phyloP scores from a whole-genome alignment of 2,113 vertebrate genomes.

The Gymnogyps californianus region DNA sequence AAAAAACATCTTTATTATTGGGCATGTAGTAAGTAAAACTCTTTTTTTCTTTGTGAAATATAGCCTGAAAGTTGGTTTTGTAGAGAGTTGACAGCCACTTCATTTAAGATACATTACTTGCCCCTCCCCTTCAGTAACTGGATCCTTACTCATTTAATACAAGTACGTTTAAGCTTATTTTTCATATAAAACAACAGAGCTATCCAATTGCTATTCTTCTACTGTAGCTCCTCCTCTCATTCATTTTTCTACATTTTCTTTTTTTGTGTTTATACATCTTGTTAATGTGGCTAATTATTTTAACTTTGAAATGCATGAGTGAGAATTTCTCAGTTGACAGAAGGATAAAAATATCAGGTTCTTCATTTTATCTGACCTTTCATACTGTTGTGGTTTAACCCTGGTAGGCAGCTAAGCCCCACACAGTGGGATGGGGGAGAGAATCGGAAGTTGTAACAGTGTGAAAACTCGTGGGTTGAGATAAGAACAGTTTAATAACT shows the following conservation, averaged over 20 bases:
- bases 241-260: background rate
- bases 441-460: no score
- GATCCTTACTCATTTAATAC: background rate
- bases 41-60: background rate
- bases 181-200: background rate
- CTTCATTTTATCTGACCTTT: background rate
- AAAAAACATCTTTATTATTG: background rate
- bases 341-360: background rate
- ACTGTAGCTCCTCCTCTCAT: background rate
- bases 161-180: background rate
- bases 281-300: background rate
- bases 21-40: background rate
- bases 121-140: background rate
- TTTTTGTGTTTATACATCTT: background rate
- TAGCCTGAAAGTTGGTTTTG: background rate
- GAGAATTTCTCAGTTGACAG: background rate
- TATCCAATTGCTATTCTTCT: background rate
- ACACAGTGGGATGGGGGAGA: no score
- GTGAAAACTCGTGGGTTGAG: no score
- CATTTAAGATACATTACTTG: background rate
- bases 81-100: background rate
- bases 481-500: no score
- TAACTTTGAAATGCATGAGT: background rate
- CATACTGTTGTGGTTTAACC: no score
- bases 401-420: no score